Evolutionary conservation across 2,888 invertebrate genomes (phyloP).

Genomic region (Dryomyza anilis): DNA sequence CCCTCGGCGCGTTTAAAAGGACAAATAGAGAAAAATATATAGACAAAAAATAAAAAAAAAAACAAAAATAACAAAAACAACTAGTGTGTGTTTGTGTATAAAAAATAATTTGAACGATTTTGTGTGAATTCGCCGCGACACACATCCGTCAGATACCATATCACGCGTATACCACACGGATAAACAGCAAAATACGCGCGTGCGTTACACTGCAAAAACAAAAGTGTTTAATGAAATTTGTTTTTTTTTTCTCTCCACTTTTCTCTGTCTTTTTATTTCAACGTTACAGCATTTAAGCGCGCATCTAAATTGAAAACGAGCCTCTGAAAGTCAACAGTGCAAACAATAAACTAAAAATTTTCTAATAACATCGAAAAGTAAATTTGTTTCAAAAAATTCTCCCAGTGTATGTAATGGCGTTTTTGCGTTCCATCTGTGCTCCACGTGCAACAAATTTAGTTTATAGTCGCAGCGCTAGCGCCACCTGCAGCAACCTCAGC

Average conservation of each 20-base stretch:
- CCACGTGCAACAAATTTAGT: slow-evolving; percentile 55
- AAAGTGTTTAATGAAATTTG: too few species aligned
- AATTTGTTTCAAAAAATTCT: too few species aligned
- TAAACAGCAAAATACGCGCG: too few species aligned
- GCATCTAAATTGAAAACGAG: neutral
- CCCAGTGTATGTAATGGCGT: slow-evolving; percentile 58
- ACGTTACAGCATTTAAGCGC: neutral
- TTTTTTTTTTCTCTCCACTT: too few species aligned
- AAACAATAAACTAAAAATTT: neutral
- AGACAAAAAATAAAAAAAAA: neutral
- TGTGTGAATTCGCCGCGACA: slow-evolving; percentile 33
- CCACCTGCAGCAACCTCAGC: slow-evolving; percentile 36
- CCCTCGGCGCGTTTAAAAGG: neutral
- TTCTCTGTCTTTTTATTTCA: neutral
- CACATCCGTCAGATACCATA: too few species aligned
- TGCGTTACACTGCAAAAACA: too few species aligned
- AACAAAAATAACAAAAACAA: neutral
- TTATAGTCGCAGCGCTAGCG: slow-evolving; percentile 43
- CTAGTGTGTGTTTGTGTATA: neutral
- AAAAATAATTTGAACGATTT: slow-evolving; percentile 29
- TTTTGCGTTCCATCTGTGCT: slow-evolving; percentile 59
- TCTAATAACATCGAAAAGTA: too few species aligned
- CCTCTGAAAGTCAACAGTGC: neutral
- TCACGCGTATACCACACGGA: too few species aligned
- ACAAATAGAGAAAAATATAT: too few species aligned